Base-by-base conservation (phyloP, 2,888 invertebrate species). In the Campoplex capitator region DNA sequence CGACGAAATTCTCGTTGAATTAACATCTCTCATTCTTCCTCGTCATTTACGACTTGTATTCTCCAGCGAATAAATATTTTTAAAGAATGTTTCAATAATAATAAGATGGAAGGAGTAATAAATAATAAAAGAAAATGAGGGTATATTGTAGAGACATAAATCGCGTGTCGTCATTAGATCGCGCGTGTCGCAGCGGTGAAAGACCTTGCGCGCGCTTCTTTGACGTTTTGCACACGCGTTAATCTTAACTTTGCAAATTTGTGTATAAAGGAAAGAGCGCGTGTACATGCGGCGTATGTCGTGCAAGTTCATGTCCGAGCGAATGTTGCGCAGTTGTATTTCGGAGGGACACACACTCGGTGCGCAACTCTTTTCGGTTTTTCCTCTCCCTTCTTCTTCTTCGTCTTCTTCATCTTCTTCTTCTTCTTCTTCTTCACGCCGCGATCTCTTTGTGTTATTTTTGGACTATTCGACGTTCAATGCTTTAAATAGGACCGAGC, bases 401-500 rank as follows among this genome's bases (percentile, higher is more conserved):
- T 28, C 58, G 2, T 58, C 58, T 54, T 65, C 51, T 23, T 42
- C 81, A 67, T 81, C 83, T 45, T 56, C 80, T 1, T 32, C 73
- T 79, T 71, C 71, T 68, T 56, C 35, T 45, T 62, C 67, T 62
- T 84, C 83, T 74, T 85, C 84, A 79, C 79, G 79, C 62, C 35
- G 67, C 90, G 90, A 91, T 92, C 92, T 91, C 94, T 93, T 94
- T 94, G 94, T 94, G 94, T 94, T 94, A 94, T 94, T 94, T 94
- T 94, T 91, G 93, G 92, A 91, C 89, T 90, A 92, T 91, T 92
- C 90, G 89, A 89, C 67, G 92, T 90, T 90, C 11, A 90, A 94
- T 90, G 93, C 94, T 94, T 94, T 94, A 94, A 94, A 94, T 94
- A 94, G 94, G 94, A 93, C 92, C 92, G 93, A 91, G 91, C 91